Evolutionary conservation across 2,113 vertebrate genomes (phyloP).

Genomic region (Nothocercus julius): DNA sequence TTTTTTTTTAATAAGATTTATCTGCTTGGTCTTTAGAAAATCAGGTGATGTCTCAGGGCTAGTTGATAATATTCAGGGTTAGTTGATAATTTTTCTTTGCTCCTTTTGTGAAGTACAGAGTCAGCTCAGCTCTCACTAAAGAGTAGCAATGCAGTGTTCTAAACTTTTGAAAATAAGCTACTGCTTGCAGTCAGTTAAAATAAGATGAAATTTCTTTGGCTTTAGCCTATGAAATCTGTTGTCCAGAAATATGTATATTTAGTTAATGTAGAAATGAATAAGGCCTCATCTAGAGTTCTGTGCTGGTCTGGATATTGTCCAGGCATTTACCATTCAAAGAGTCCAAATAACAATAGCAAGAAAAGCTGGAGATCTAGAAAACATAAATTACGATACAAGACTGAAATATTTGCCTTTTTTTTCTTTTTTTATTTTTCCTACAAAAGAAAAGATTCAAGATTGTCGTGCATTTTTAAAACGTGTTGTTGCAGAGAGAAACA

Average conservation of each 20-base stretch:
- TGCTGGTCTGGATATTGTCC: not conserved
- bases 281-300: not conserved
- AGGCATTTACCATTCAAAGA: not conserved
- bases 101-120: not conserved
- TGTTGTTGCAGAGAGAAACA: not conserved
- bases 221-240: not conserved
- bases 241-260: not conserved
- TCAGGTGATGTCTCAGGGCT: slow-evolving; percentile 5
- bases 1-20: too few relatives aligned
- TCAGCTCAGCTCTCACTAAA: not conserved
- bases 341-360: not conserved
- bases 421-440: not conserved
- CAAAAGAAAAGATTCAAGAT: not conserved
- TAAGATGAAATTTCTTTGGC: not conserved
- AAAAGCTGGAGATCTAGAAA: not conserved
- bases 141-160: not conserved
- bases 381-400: not conserved
- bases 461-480: not conserved
- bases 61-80: not conserved
- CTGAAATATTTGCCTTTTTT: not conserved
- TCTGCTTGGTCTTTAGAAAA: not conserved
- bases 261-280: not conserved
- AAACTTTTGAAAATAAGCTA: not conserved
- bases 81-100: not conserved
- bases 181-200: not conserved